A percentile compares a stretch with the other conserved stretches of the same genome.
Conservation (phyloP, 2,797 vertebrate genomes). For the Serranus cabrilla region DNA sequence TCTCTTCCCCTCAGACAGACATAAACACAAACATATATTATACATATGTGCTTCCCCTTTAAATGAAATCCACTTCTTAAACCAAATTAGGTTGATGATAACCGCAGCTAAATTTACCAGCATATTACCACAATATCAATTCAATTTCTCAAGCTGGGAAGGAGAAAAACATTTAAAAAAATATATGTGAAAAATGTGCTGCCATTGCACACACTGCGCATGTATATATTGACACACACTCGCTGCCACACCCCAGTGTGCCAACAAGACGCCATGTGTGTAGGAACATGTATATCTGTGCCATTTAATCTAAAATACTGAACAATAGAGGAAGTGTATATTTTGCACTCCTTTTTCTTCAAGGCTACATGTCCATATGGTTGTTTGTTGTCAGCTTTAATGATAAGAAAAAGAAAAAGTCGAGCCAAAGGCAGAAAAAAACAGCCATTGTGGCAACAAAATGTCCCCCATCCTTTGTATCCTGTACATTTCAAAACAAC, state of each 20-base stretch:
- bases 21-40: constrained; percentile 53
- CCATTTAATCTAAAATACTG: constrained; percentile 37
- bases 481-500: constrained; percentile 65
- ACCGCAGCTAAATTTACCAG: constrained; percentile 15
- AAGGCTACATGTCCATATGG: constrained; percentile 51
- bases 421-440: constrained; percentile 29
- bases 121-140: constrained; percentile 28
- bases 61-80: constrained; percentile 28
- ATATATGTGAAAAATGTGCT: background rate
- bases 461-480: constrained; percentile 56
- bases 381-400: constrained; percentile 53
- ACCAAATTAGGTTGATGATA: constrained; percentile 37
- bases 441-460: constrained; percentile 40
- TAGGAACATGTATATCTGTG: constrained; percentile 43
- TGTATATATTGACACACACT: constrained; percentile 21
- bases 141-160: constrained; percentile 12
- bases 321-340: constrained; percentile 34
- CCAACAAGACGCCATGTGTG: constrained; percentile 58
- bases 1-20: constrained; percentile 35
- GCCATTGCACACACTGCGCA: background rate
- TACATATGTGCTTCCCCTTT: constrained; percentile 10
- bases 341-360: constrained; percentile 47
- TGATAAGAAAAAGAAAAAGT: constrained; percentile 47
- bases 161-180: background rate
- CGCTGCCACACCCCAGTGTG: constrained; percentile 45